These are phyloP conservation scores for Netelia fuscicornis DNA, from an alignment of 2,888 invertebrate genomes.

Conservation along the genomic window DNA sequence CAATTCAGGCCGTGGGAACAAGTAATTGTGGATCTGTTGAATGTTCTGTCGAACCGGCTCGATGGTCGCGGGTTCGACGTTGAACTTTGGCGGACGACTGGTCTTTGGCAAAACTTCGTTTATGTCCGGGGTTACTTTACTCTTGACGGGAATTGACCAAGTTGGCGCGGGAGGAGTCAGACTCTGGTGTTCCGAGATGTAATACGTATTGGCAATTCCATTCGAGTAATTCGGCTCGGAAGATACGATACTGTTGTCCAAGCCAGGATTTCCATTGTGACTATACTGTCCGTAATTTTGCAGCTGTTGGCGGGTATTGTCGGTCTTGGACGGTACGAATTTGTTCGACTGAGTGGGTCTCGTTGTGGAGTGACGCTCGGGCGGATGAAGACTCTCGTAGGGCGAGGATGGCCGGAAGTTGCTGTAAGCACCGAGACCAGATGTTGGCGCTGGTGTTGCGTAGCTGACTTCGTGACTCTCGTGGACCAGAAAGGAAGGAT, in stretches of 20 bases:
- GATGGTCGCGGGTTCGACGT: constrained; percentile 66
- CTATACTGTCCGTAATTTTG: constrained; percentile 38
- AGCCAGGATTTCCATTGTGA: constrained; percentile 24
- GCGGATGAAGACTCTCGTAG: constrained; percentile 76
- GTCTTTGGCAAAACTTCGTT: constrained; percentile 81
- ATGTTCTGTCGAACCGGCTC: constrained; percentile 54
- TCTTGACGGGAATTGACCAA: constrained; percentile 68
- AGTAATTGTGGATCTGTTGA: constrained; percentile 74
- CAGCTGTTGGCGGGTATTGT: constrained; percentile 48
- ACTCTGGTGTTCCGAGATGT: constrained; percentile 77
- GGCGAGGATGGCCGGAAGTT: constrained; percentile 80
- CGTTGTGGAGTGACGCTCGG: constrained; percentile 73
- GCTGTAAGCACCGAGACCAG: constrained; percentile 62
- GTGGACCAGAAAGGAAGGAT: constrained; percentile 80
- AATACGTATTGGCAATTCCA: constrained; percentile 73
- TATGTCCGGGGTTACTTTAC: constrained; percentile 77
- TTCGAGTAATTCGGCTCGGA: constrained; percentile 54
- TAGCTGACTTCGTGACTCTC: constrained; percentile 82
- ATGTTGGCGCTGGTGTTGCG: constrained; percentile 77
- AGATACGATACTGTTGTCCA: constrained; percentile 53
- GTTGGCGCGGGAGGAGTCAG: constrained; percentile 71
- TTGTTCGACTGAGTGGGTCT: constrained; percentile 72
- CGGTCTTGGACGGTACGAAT: constrained; percentile 69
- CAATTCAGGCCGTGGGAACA: constrained; percentile 75
- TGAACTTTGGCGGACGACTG: constrained; percentile 79